phyloP scores from a whole-genome alignment of 2,113 vertebrate species.

The Platanista minor region DNA sequence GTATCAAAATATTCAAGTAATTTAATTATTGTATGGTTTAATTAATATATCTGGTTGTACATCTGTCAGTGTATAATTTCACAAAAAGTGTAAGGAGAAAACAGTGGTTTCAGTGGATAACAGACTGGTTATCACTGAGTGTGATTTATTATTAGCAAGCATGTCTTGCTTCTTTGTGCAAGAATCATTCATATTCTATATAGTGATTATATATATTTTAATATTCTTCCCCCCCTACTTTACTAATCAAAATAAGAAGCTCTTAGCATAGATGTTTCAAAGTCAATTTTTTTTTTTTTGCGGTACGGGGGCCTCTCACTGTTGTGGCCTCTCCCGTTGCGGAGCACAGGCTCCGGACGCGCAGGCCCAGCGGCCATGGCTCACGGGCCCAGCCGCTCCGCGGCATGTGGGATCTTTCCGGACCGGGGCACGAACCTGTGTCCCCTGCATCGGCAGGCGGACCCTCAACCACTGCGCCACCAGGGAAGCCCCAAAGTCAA shows the following conservation, averaged over 20 bases:
- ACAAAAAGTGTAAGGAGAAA: not conserved
- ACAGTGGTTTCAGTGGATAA: not conserved
- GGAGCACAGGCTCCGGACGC: too few relatives aligned
- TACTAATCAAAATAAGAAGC: not conserved
- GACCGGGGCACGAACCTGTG: too few relatives aligned
- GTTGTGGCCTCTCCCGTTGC: too few relatives aligned
- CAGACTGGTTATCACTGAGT: not conserved
- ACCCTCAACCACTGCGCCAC: too few relatives aligned
- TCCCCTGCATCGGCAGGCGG: too few relatives aligned
- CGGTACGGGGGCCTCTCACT: too few relatives aligned
- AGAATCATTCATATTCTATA: not conserved
- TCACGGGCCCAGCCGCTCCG: too few relatives aligned
- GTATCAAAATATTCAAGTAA: not conserved
- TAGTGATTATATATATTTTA: not conserved
- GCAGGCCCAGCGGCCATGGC: too few relatives aligned
- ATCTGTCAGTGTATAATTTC: not conserved
- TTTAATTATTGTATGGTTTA: not conserved
- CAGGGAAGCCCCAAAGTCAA: too few relatives aligned
- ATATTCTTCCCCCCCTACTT: not conserved
- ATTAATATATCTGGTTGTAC: not conserved
- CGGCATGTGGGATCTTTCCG: too few relatives aligned
- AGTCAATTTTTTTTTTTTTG: conserved; percentile 22
- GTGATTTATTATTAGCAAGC: not conserved
- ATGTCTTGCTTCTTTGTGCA: not conserved
- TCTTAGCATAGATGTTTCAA: not conserved